Percentiles rank a stretch among this genome's conserved stretches.
These are phyloP conservation scores for Cryptus armator DNA, from an alignment of 2,888 invertebrate genomes.

Conservation along the genomic window DNA sequence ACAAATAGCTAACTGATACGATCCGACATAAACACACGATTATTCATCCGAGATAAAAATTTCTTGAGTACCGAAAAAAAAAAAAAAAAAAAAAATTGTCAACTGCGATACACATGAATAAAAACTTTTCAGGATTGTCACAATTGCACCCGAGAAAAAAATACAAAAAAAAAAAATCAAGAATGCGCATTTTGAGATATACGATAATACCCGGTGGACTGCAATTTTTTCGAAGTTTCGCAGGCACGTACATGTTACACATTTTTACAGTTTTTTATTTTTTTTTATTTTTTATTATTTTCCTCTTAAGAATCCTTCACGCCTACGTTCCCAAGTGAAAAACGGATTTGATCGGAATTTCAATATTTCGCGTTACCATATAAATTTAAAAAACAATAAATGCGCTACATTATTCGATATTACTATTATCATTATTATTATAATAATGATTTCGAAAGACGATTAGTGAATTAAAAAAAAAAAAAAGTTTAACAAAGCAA, in stretches of 20 bases:
- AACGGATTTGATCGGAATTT: too few relatives aligned
- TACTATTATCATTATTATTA: too few relatives aligned
- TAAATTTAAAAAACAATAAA: too few relatives aligned
- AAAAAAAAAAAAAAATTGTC: not conserved
- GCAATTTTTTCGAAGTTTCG: constrained; percentile 75
- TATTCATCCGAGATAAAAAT: not conserved
- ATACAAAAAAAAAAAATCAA: constrained; percentile 29
- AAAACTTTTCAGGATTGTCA: not conserved
- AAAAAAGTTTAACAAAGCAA: too few relatives aligned
- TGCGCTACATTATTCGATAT: too few relatives aligned
- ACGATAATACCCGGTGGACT: constrained; percentile 73
- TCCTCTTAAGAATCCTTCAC: too few relatives aligned
- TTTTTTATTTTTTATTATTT: not conserved
- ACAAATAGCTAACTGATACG: not conserved
- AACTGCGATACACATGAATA: not conserved
- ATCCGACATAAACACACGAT: not conserved
- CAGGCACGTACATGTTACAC: constrained; percentile 79
- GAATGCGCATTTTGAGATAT: constrained; percentile 78
- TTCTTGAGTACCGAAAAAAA: not conserved
- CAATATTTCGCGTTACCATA: too few relatives aligned
- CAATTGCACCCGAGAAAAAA: constrained; percentile 39
- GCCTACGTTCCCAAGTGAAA: too few relatives aligned
- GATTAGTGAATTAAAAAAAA: too few relatives aligned
- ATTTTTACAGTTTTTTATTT: not conserved
- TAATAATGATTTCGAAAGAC: too few relatives aligned